Conservation (phyloP, 1,140 invertebrate species). For the Grapholita molesta region DNA sequence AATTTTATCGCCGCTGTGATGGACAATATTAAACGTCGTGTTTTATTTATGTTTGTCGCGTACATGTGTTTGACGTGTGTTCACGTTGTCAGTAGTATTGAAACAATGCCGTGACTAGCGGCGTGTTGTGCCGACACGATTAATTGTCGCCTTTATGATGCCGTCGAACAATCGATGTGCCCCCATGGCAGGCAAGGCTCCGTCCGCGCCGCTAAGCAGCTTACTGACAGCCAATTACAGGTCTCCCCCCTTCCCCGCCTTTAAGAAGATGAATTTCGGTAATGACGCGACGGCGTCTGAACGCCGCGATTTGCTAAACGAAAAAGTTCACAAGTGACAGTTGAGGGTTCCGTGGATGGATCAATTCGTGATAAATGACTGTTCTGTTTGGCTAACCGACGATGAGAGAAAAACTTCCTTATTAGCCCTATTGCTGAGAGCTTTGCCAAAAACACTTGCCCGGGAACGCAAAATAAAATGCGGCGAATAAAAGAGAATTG, state of each 20-base stretch:
- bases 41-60: background rate
- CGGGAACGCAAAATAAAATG: background rate
- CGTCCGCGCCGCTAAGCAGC: constrained; percentile 31
- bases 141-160: constrained; percentile 4
- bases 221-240: constrained; percentile 47
- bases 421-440: constrained; percentile 1
- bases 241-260: constrained; percentile 18
- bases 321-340: constrained; percentile 57
- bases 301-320: constrained; percentile 43
- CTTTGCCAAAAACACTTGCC: constrained; percentile 4
- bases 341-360: constrained; percentile 41
- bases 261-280: constrained; percentile 39
- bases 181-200: constrained; percentile 26
- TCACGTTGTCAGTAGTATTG: constrained; percentile 3
- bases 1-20: background rate
- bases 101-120: constrained; percentile 8
- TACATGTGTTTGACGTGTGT: constrained; percentile 3
- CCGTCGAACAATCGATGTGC: constrained; percentile 19
- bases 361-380: constrained; percentile 52
- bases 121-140: constrained; percentile 6
- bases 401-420: constrained; percentile 5
- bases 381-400: constrained; percentile 23
- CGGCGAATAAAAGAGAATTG: constrained; percentile 14
- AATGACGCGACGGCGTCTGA: constrained; percentile 34
- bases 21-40: background rate